phyloP scores from a whole-genome alignment of 2,888 invertebrate species.

The Notodonta dromedarius region DNA sequence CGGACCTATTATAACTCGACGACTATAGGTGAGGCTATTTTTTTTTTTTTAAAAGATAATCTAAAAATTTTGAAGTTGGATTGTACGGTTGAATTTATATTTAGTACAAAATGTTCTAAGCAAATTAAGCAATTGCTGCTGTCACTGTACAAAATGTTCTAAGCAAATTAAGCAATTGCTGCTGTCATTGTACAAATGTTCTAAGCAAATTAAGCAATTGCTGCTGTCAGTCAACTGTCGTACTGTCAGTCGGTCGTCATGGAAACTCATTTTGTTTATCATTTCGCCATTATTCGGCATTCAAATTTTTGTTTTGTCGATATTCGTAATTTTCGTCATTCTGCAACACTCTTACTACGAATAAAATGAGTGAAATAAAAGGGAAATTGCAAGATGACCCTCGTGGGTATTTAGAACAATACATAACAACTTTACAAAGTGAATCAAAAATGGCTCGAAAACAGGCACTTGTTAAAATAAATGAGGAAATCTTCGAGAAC shows the following conservation, averaged over 20 bases:
- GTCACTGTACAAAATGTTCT: no score
- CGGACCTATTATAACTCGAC: no score
- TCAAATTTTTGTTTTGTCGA: constrained; percentile 39
- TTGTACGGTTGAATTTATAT: no score
- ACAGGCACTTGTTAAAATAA: constrained; percentile 81
- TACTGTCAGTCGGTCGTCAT: constrained; percentile 52
- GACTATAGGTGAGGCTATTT: no score
- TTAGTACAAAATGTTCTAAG: no score
- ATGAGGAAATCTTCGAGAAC: constrained; percentile 74
- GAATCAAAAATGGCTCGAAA: constrained; percentile 85
- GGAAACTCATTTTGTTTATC: constrained; percentile 68
- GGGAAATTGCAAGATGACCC: constrained; percentile 61
- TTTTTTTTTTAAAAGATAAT: no score
- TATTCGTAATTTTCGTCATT: constrained; percentile 17
- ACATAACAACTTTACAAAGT: constrained; percentile 79
- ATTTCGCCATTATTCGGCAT: constrained; percentile 25
- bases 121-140: no score
- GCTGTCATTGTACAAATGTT: no score
- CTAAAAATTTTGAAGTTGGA: no score
- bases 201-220: no score
- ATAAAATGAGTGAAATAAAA: constrained; percentile 58
- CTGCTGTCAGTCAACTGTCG: background rate
- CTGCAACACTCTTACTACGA: constrained; percentile 3
- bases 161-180: no score
- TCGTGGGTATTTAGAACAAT: constrained; percentile 61